These are phyloP conservation scores for Malacosoma neustria DNA, from an alignment of 2,888 invertebrate genomes.

Conservation along the genomic window DNA sequence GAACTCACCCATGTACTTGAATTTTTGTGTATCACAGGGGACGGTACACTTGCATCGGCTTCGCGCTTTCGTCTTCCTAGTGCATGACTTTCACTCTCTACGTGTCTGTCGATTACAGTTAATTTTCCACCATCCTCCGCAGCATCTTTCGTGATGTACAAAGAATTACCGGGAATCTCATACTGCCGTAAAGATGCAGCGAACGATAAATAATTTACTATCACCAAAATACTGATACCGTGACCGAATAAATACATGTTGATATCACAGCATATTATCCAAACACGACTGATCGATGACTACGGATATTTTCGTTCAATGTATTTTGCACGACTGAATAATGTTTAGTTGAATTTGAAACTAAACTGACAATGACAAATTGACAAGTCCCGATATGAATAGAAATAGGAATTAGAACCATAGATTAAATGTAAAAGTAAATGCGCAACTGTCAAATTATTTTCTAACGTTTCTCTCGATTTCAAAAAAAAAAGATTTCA, in stretches of 20 bases:
- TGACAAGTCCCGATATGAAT: too few relatives aligned
- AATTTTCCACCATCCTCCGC: conserved; percentile 26
- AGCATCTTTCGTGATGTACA: conserved; percentile 50
- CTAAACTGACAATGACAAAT: too few relatives aligned
- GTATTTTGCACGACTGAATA: too few relatives aligned
- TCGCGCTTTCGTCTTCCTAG: conserved; percentile 54
- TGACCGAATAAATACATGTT: conserved; percentile 62
- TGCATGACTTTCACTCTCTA: conserved; percentile 20
- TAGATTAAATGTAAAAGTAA: too few relatives aligned
- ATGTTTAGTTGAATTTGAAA: too few relatives aligned
- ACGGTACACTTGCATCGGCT: conserved; percentile 33
- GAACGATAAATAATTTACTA: conserved; percentile 41
- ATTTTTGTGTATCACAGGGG: conserved; percentile 44
- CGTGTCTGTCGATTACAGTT: conserved; percentile 42
- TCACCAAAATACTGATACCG: conserved; percentile 36
- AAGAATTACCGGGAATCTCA: conserved; percentile 36
- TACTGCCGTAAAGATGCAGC: conserved; percentile 35
- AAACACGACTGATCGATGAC: conserved; percentile 10
- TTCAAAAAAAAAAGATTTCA: too few relatives aligned
- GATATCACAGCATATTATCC: conserved; percentile 48
- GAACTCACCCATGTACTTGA: conserved; percentile 65
- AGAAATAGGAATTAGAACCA: too few relatives aligned
- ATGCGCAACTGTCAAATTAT: too few relatives aligned
- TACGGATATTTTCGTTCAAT: too few relatives aligned
- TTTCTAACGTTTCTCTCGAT: too few relatives aligned